Evolutionary conservation across 1,140 invertebrate species (phyloP), one percentile per base, ranked within the genome.

Genomic region (Drosophila orena): DNA sequence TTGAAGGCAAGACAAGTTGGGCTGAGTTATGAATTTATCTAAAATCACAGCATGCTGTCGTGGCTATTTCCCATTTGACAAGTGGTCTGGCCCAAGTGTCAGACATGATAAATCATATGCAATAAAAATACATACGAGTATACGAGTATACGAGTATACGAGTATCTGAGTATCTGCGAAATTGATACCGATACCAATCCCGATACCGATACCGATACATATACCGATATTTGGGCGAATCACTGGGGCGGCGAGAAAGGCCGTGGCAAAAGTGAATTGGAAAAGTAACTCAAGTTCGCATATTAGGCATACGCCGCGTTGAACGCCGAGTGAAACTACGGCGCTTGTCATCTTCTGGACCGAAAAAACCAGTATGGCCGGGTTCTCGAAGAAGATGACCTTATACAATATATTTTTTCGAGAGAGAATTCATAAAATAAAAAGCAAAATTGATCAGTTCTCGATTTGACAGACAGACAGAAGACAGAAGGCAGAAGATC

Each of bases 1-100:
- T 89, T 91, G 88, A 90, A 91, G 88, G 88, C 88, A 88, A 91
- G 81, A 88, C 81, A 88, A 91, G 84, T 89, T 65, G 80, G 62
- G 79, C 72, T 79, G 75, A 86, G 83, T 83, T 86, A 86, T 86
- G 84, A 86, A 86, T 89, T 89, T 89, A 89, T 89, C 84, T 89
- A 89, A 89, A 88, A 89, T 89, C 84, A 64, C 83, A 88, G 83
- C 84, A 58, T 88, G 83, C 56, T 71, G 75, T 79, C 71, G 60
- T 61, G 52, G 52, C 60, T 84, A 66, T 68, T 81, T 76, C 56
- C 49, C 69, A 73, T 88, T 88, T 88, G 83, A 88, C 83, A 88
- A 89, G 83, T 88, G 84, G 83, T 88, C 83, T 83, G 84, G 83
- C 84, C 83, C 85, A 88, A 89, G 83, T 88, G 84, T 84, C 83